These are phyloP conservation scores for Didymodactylos carnosus DNA, from an alignment of 2,888 invertebrate species.

Conservation along the genomic window DNA sequence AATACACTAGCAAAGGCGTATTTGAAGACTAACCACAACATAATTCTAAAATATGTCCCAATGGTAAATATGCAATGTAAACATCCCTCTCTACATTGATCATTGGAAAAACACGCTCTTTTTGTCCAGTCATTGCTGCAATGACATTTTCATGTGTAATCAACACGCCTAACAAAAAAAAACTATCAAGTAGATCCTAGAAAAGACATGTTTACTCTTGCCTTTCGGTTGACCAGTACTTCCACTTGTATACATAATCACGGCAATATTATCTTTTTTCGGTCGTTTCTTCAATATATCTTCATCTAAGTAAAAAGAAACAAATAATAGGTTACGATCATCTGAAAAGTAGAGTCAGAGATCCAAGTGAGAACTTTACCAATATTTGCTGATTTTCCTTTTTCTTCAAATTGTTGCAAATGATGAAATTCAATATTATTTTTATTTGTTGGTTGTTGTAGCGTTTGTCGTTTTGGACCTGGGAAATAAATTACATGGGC, in stretches of 20 bases:
- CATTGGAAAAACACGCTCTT: not conserved
- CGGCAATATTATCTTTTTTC: constrained; percentile 57
- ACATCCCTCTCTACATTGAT: not conserved
- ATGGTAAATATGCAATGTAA: constrained; percentile 68
- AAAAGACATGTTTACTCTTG: constrained; percentile 27
- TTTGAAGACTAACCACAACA: not conserved
- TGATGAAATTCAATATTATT: not conserved
- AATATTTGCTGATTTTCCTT: constrained; percentile 17
- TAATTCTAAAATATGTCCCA: constrained; percentile 88
- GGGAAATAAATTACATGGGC: not conserved
- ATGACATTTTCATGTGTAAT: constrained; percentile 12
- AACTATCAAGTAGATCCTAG: not conserved
- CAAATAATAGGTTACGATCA: not conserved
- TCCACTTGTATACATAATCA: constrained; percentile 96
- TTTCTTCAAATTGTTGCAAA: constrained; percentile 19
- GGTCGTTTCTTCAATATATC: constrained; percentile 37
- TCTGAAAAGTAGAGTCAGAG: not conserved
- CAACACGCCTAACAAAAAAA: not conserved
- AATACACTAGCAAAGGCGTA: no score
- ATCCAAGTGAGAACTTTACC: not conserved
- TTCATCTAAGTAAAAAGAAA: not conserved
- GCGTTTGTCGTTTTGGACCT: not conserved
- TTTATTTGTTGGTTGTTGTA: not conserved
- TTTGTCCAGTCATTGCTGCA: not conserved
- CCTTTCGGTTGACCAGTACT: constrained; percentile 83